Percentiles rank a stretch among this genome's conserved stretches.
Conservation (phyloP, 2,113 vertebrate species). For the Columba livia region DNA sequence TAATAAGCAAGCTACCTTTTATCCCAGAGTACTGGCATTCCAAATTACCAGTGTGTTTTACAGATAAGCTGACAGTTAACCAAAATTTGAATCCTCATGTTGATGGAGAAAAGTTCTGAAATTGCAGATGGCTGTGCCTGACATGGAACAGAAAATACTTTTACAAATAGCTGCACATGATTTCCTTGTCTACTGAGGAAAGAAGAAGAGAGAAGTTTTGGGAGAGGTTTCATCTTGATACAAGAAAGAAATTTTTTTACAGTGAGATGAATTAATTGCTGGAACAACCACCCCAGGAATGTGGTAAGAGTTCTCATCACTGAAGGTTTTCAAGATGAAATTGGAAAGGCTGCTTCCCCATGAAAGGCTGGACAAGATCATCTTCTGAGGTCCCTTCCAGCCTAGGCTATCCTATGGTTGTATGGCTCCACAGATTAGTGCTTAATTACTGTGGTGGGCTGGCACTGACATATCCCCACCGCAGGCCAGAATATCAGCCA, state of each 20-base stretch:
- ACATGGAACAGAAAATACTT: neutral
- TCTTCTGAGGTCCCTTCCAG: too few species aligned
- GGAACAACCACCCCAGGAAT: neutral
- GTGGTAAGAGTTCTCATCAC: neutral
- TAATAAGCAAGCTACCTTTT: neutral
- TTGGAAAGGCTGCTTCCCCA: too few species aligned
- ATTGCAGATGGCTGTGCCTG: neutral
- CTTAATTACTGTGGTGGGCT: neutral
- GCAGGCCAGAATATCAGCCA: neutral
- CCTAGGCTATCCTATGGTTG: neutral
- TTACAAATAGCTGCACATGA: neutral
- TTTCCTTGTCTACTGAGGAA: neutral
- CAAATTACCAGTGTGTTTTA: neutral
- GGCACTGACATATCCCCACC: neutral
- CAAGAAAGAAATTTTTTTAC: too few species aligned
- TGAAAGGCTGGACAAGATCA: too few species aligned
- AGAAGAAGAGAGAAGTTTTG: neutral
- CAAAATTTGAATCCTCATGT: neutral
- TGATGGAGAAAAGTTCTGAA: neutral
- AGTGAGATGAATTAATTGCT: neutral
- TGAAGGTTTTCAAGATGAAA: too few species aligned
- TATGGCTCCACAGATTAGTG: neutral
- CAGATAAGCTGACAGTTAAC: neutral
- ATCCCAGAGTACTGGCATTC: neutral
- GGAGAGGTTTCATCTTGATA: neutral